A percentile compares a stretch with the other conserved stretches of the same genome.
Evolutionary conservation across 2,113 vertebrate genomes (phyloP).

Genomic region (Aphyosemion australe): DNA sequence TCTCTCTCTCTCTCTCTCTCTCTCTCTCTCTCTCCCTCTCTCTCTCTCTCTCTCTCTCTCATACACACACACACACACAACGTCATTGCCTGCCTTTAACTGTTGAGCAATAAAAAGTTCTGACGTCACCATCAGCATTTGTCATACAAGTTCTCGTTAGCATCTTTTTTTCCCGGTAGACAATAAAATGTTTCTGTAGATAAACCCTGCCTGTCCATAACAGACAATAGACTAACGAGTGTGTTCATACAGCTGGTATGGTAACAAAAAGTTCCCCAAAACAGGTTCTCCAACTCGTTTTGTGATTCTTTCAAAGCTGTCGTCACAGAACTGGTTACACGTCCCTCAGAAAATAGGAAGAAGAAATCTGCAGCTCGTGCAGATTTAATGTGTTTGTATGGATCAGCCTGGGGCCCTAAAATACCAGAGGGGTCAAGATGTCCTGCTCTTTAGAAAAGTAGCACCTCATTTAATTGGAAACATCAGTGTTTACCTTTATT

Average conservation of each 20-base stretch:
- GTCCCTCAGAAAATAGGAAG: too few relatives aligned
- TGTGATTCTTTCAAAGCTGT: slow-evolving; percentile 35
- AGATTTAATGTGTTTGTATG: too few relatives aligned
- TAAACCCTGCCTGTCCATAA: slow-evolving; percentile 17
- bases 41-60: too few relatives aligned
- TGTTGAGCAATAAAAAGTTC: neutral
- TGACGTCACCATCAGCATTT: neutral
- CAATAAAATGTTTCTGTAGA: neutral
- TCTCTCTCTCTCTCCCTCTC: too few relatives aligned
- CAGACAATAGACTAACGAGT: neutral
- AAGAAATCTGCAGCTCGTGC: too few relatives aligned
- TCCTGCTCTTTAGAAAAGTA: too few relatives aligned
- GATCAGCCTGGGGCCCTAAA: too few relatives aligned
- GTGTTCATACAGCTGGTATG: slow-evolving; percentile 8
- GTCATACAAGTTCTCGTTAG: neutral
- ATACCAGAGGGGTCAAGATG: too few relatives aligned
- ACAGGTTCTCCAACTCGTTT: slow-evolving; percentile 36
- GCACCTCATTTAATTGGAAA: too few relatives aligned
- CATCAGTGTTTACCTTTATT: neutral
- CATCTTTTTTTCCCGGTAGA: neutral
- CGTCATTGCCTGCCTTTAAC: too few relatives aligned
- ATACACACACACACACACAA: too few relatives aligned
- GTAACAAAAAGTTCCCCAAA: slow-evolving; percentile 11
- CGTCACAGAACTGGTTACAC: neutral
- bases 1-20: too few relatives aligned